Conservation (phyloP, 1,140 invertebrate genomes). For the Trinorchestia longiramus region DNA sequence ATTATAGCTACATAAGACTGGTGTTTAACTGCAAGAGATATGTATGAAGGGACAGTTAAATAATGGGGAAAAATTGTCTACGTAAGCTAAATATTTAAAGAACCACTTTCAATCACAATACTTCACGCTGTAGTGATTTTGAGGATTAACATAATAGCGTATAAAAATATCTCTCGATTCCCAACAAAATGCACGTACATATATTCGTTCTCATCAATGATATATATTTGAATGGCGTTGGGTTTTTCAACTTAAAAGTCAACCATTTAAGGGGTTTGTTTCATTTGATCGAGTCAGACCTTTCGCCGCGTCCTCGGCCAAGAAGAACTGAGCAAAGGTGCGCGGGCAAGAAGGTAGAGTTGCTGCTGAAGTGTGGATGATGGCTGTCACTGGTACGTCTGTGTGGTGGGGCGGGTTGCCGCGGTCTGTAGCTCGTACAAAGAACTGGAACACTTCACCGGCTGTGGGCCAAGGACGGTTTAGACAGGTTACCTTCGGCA, state of each 20-base stretch:
- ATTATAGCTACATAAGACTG: too few relatives aligned
- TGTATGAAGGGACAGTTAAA: too few relatives aligned
- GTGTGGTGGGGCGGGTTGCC: slow-evolving; percentile 76
- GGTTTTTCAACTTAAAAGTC: neutral
- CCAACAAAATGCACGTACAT: neutral
- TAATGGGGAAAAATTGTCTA: too few relatives aligned
- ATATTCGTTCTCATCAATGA: too few relatives aligned
- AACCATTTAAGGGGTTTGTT: neutral
- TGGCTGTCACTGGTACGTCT: slow-evolving; percentile 80
- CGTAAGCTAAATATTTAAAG: too few relatives aligned
- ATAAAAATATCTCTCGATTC: too few relatives aligned
- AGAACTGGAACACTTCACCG: slow-evolving; percentile 87
- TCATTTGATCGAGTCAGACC: slow-evolving; percentile 56
- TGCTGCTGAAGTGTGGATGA: slow-evolving; percentile 58
- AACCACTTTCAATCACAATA: too few relatives aligned
- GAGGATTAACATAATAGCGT: too few relatives aligned
- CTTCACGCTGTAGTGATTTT: too few relatives aligned
- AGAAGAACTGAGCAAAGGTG: slow-evolving; percentile 65
- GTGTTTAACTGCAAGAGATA: too few relatives aligned
- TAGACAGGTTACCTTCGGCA: neutral
- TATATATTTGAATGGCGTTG: too few relatives aligned
- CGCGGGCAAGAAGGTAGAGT: slow-evolving; percentile 59
- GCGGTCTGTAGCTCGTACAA: slow-evolving; percentile 88
- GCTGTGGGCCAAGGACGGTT: slow-evolving; percentile 69
- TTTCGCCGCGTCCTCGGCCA: slow-evolving; percentile 61